Evolutionary conservation across 2,888 invertebrate species (phyloP).

Genomic region (Heliconius sara): DNA sequence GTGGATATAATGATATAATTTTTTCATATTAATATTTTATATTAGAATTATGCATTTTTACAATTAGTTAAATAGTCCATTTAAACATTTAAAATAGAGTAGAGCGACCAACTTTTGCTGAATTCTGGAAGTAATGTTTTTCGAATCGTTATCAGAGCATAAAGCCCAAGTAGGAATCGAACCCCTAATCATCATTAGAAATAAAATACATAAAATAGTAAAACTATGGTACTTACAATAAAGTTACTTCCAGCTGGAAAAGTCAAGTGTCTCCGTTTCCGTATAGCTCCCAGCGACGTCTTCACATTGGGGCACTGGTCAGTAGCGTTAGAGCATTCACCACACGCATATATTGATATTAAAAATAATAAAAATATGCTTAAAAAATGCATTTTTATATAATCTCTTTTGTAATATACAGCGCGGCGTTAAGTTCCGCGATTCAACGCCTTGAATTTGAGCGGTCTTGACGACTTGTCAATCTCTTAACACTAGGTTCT

Average conservation of each 20-base stretch:
- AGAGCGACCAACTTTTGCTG: not conserved
- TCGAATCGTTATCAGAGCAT: not conserved
- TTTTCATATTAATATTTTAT: not conserved
- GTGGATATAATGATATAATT: not conserved
- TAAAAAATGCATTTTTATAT: slow-evolving; percentile 5
- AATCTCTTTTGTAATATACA: not conserved
- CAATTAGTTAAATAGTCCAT: no score
- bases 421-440: not conserved
- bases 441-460: not conserved
- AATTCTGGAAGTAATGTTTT: not conserved
- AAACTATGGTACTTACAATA: slow-evolving; percentile 62
- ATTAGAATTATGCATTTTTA: no score
- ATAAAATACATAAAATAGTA: not conserved
- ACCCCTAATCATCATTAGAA: not conserved
- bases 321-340: slow-evolving; percentile 47
- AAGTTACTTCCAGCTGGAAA: slow-evolving; percentile 68
- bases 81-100: no score
- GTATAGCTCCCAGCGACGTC: slow-evolving; percentile 57
- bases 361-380: slow-evolving; percentile 24
- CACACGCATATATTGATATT: slow-evolving; percentile 50
- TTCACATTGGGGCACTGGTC: slow-evolving; percentile 69
- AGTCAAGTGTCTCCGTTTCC: slow-evolving; percentile 69
- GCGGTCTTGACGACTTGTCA: no score
- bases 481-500: not conserved
- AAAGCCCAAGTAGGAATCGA: not conserved